Evolutionary conservation across 2,113 vertebrate genomes (phyloP), one percentile per base, ranked within the genome.

Genomic region (Bos indicus): DNA sequence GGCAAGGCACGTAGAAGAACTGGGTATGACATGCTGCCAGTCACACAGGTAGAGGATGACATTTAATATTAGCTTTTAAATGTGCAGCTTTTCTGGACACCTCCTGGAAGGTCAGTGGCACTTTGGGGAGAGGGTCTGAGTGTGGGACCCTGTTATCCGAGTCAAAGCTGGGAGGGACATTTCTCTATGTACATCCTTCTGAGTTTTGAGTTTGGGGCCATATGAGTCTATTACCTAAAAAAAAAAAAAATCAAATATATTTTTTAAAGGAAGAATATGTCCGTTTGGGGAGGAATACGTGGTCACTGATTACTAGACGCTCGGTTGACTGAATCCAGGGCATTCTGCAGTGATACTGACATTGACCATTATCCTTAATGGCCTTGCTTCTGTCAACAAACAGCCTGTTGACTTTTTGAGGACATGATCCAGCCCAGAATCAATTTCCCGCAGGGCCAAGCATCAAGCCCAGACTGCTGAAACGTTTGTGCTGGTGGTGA

Each of bases 331-430:
- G 17, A 54, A 13, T 2, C 13, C 16, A 25, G 26, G 26, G 7
- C 33, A 0, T 7, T n/a, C 36, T 46, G 3, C 14, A 1, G 1
- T 2, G 16, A 33, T 3, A 0, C 23, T 46, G n/a, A 9, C 51
- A 12, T 16, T 16, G 43, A 30, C 13, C 9, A 0, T 43, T 19
- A 16, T n/a, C 36, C 5, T 26, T 3, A 52, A 74, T 1, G 30
- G 8, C 17, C 16, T 28, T 40, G 52, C 40, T 57, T 60, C 25
- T 56, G 11, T 16, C 57, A 30, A 11, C 52, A 94, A 33, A 33
- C 5, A 46, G 51, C 46, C 40, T 26, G 19, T 1, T 84, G 25
- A 4, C 26, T 40, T 30, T 85, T 15, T 30, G 36, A 89, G 23
- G 48, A 10, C 14, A 10, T 0, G 4, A 30, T 25, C 1, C 2